phyloP scores from a whole-genome alignment of 2,888 invertebrate species.

The Gerris lacustris region DNA sequence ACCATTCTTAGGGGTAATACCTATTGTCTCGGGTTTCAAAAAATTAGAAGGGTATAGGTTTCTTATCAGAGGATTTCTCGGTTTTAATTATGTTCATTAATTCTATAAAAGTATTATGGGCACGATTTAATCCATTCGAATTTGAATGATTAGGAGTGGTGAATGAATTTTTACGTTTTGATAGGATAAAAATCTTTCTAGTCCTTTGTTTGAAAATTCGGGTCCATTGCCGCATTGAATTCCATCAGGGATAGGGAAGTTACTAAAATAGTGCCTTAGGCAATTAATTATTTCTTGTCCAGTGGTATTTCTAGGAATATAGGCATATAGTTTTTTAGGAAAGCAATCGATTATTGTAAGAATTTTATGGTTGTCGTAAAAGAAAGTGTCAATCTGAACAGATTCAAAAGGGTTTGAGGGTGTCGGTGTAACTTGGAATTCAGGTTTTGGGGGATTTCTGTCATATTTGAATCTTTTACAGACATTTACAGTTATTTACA shows the following conservation, averaged over 20 bases:
- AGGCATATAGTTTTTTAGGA: not conserved
- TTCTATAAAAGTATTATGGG: not conserved
- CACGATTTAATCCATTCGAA: not conserved
- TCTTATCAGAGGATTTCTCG: not conserved
- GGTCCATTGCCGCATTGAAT: conserved; percentile 1
- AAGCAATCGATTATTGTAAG: not conserved
- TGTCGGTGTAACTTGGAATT: not conserved
- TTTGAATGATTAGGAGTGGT: not conserved
- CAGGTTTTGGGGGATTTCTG: conserved; percentile 4
- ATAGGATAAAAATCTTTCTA: not conserved
- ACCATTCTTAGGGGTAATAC: too few species aligned
- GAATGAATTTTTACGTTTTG: not conserved
- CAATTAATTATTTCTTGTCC: conserved; percentile 3
- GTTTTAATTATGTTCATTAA: conserved; percentile 2
- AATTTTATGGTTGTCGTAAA: not conserved
- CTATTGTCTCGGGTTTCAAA: too few species aligned
- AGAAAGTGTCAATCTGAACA: not conserved
- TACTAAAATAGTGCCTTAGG: not conserved
- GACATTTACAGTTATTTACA: not conserved
- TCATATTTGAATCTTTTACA: conserved; percentile 6
- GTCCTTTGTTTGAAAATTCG: not conserved
- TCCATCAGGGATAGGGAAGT: not conserved
- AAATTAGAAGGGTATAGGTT: too few species aligned
- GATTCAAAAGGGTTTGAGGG: not conserved
- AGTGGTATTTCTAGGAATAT: not conserved